Evolutionary conservation across 2,888 invertebrate species (phyloP), one percentile per base, ranked within the genome.

Genomic region (Drosophila paranaensis): DNA sequence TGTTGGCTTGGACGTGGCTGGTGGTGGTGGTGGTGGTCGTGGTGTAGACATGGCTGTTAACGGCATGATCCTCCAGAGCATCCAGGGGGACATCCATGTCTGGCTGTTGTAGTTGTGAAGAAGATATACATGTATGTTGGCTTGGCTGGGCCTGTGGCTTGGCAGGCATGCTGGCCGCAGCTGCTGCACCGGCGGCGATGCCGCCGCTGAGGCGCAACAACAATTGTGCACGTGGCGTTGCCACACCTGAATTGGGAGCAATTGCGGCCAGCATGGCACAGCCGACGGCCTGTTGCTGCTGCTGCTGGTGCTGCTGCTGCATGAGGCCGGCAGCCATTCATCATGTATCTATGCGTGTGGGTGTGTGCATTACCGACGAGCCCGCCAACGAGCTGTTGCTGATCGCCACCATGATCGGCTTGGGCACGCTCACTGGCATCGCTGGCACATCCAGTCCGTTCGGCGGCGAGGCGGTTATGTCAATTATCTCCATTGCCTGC

Each of bases 241-340:
- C 40, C 16, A 50, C 16, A 56, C 69, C 69, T 51, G 69, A 77
- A 46, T 64, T 79, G 65, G 84, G 58, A 61, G 86, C 82, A 88
- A 82, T 80, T 82, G 82, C 82, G 87, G 82, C 89, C 87, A 82
- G 83, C 89, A 82, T 82, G 81, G 73, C 77, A 72, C 79, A 82
- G 76, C 89, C 81, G 69, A 64, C 89, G 78, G 83, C 84, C 82
- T 88, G 88, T 73, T 81, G 89, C 77, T 76, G 89, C 77, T 89
- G 91, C 89, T 73, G 72, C 53, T 46, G 77, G 64, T 82, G 90
- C 75, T 48, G 48, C 48, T 73, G 89, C 78, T 92, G 92, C 90
- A 91, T 90, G 77, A 92, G 91, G 84, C 92, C 91, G 81, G 91
- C 91, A 82, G 90, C 91, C 89, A 91, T 86, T 91, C 91, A 91